Percentiles rank a stretch among this genome's conserved stretches.
Evolutionary conservation across 2,113 vertebrate species (phyloP).

Genomic region (Pterocles burchelli): DNA sequence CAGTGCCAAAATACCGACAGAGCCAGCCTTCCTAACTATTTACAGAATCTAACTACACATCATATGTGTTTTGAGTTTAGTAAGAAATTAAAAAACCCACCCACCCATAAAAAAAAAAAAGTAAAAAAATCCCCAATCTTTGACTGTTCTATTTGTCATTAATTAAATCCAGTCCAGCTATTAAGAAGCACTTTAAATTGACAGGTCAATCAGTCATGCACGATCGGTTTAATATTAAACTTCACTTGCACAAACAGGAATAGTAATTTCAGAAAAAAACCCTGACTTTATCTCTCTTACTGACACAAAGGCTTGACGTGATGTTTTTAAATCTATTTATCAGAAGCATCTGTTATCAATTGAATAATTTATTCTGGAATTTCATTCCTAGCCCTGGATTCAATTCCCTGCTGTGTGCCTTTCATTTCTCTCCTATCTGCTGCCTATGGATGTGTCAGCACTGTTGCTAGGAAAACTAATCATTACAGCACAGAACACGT

Average conservation of each 20-base stretch:
- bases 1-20: slow-evolving; percentile 34
- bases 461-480: not conserved
- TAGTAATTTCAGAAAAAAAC: not conserved
- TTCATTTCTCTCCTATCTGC: slow-evolving; percentile 11
- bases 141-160: not conserved
- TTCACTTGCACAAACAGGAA: slow-evolving; percentile 3
- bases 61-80: not conserved
- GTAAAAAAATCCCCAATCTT: not conserved
- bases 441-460: slow-evolving; percentile 15
- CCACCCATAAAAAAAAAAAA: not conserved
- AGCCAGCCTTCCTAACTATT: slow-evolving; percentile 35
- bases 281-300: not conserved
- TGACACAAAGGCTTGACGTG: not conserved
- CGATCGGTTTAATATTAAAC: not conserved
- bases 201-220: not conserved
- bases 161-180: slow-evolving; percentile 22
- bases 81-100: not conserved
- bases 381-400: not conserved
- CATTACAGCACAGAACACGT: not conserved
- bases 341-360: slow-evolving; percentile 39
- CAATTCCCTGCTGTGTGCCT: slow-evolving; percentile 14
- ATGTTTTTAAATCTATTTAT: slow-evolving; percentile 56
- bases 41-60: slow-evolving; percentile 15
- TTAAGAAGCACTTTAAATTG: not conserved
- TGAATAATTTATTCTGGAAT: slow-evolving; percentile 48